Percentiles rank a stretch among this genome's conserved stretches.
Conservation (phyloP, 2,888 invertebrate species). For the Lepidochitona cinerea region DNA sequence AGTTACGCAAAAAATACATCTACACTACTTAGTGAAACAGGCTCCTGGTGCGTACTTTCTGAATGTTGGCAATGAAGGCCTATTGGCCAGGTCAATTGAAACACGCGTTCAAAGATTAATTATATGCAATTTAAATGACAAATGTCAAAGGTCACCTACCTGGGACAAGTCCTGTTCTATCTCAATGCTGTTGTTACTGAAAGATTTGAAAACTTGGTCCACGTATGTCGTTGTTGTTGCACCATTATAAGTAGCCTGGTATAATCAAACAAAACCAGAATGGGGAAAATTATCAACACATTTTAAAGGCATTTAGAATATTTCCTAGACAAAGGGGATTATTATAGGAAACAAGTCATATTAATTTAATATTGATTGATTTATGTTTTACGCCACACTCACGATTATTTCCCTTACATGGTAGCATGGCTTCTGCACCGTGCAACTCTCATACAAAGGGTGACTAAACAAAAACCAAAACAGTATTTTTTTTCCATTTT, state of each 20-base stretch:
- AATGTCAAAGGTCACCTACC: neutral
- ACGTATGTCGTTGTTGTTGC: neutral
- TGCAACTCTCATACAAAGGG: no score
- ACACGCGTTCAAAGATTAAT: no score
- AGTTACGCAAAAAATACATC: no score
- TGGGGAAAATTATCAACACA: neutral
- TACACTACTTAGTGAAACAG: no score
- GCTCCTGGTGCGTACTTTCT: no score
- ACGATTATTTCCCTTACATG: neutral
- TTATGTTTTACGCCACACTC: neutral
- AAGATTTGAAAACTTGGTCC: neutral
- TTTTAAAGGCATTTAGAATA: neutral
- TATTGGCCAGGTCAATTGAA: no score
- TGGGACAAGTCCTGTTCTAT: neutral
- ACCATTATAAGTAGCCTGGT: neutral
- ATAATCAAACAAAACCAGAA: neutral
- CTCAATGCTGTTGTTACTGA: neutral
- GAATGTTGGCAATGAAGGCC: no score
- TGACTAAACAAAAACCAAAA: no score
- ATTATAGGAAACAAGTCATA: neutral
- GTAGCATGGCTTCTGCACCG: no score
- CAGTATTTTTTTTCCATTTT: no score
- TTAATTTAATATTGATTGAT: neutral
- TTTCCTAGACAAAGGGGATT: neutral
- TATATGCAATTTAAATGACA: no score